Percentiles rank a stretch among this genome's conserved stretches.
Conservation (phyloP, 1,140 invertebrate genomes). For the Papilio polyxenes region DNA sequence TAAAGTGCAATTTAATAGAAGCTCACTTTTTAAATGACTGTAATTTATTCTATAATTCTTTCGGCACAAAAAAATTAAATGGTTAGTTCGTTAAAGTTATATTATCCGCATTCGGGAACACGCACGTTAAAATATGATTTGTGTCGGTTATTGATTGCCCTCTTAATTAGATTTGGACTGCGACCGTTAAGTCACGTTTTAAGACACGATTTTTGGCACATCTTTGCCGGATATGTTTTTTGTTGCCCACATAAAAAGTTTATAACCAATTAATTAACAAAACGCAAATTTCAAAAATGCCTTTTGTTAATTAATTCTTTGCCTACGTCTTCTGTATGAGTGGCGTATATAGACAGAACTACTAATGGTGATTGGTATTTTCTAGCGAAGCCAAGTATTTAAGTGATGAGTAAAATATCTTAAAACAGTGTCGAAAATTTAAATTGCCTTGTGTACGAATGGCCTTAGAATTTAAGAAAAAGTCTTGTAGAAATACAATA, state of each 20-base stretch:
- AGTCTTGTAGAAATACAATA: too few species aligned
- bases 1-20: not conserved
- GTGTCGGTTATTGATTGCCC: not conserved
- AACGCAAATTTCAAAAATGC: too few species aligned
- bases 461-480: too few species aligned
- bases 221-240: not conserved
- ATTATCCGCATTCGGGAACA: not conserved
- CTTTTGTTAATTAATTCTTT: too few species aligned
- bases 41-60: not conserved
- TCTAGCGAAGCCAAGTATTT: too few species aligned
- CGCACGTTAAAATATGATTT: not conserved
- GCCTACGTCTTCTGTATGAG: too few species aligned
- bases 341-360: too few species aligned
- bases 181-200: not conserved
- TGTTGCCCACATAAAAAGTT: not conserved
- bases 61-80: not conserved
- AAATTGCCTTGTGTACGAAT: too few species aligned
- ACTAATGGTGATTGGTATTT: too few species aligned
- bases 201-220: constrained; percentile 5
- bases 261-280: too few species aligned
- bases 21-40: not conserved
- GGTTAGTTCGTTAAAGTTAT: not conserved
- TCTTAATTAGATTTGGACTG: not conserved
- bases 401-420: too few species aligned
- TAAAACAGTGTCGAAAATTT: too few species aligned